Evolutionary conservation across 64 coral and sea anemone genomes (phyloP), one percentile per base, ranked within the genome.

Genomic region (Stylophora pistillata): DNA sequence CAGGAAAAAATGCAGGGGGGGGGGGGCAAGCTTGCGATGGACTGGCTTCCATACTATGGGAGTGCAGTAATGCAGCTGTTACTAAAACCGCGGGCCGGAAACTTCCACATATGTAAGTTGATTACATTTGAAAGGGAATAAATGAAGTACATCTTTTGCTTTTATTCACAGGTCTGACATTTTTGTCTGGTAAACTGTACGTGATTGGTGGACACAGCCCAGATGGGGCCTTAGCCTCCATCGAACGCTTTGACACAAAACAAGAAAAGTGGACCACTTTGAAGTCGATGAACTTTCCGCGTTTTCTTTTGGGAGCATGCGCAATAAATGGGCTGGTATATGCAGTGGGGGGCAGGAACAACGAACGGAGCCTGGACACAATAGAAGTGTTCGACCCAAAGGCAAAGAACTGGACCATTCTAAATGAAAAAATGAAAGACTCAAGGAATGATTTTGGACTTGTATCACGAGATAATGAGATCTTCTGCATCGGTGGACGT

Each of bases 141-240:
- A n/a, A n/a, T n/a, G n/a, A n/a, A n/a, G n/a, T n/a, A n/a, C n/a
- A n/a, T n/a, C n/a, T 21, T 61, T 57, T 2, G 2, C 5, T 47
- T 58, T 57, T 10, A 33, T 75, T 87, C 9, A 9, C 60, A 96
- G 94, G 94, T 55, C 80, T 70, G 18, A 87, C 85, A 13, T 92
- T 71, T 34, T 53, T 96, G 41, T 53, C 74, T 53, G 85, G 53
- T 56, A 96, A 96, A 61, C 63, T 96, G 7, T 96, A 96, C 68
- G 94, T 92, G 31, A 86, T 96, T 71, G 94, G 94, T 17, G 94
- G 94, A 28, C 92, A 89, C 54, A 87, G 90, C 15, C 86, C 88
- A 55, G 85, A 71, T 13, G 94, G 94, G n/a, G 86, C 90, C 14
- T 87, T 96, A 71, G 86, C 87, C 9, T 86, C 86, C 47, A 82